Percentiles rank a stretch among this genome's conserved stretches.
phyloP scores from a whole-genome alignment of 1,140 invertebrate species.

The Drosophila bocqueti region DNA sequence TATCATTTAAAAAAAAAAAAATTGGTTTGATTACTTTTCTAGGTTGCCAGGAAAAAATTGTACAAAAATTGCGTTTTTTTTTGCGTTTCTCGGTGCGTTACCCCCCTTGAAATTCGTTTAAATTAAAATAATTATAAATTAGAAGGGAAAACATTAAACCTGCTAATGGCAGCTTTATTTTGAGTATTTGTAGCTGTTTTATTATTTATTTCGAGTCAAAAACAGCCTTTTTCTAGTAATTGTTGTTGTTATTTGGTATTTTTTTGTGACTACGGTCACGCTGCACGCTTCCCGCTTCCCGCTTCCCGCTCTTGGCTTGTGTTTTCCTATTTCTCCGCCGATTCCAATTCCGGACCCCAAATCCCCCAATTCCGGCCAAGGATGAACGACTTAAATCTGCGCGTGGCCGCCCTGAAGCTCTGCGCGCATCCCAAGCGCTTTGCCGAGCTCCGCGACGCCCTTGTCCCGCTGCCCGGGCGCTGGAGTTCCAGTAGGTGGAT shows the following conservation, averaged over 20 bases:
- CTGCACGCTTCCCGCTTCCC: conserved; percentile 1
- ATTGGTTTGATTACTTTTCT: too few relatives aligned
- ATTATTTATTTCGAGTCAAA: too few relatives aligned
- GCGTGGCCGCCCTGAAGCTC: conserved; percentile 58
- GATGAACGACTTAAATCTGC: conserved; percentile 67
- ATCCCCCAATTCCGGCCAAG: background rate
- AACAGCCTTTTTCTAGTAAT: too few relatives aligned
- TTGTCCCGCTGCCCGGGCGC: conserved; percentile 23
- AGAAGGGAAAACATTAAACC: too few relatives aligned
- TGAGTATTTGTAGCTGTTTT: too few relatives aligned
- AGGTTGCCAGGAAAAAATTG: too few relatives aligned
- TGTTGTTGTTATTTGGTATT: background rate
- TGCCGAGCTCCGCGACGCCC: conserved; percentile 41
- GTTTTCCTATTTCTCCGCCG: background rate
- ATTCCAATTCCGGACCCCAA: background rate
- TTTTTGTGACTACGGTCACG: background rate
- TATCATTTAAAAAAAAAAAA: too few relatives aligned
- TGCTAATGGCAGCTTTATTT: too few relatives aligned
- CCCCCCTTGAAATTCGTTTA: too few relatives aligned
- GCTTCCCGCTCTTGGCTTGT: background rate
- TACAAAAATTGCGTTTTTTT: too few relatives aligned
- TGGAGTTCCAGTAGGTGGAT: conserved; percentile 60
- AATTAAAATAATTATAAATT: too few relatives aligned
- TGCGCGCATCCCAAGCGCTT: conserved; percentile 52
- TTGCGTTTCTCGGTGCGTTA: too few relatives aligned